Evolutionary conservation across 2,113 vertebrate species (phyloP).

Genomic region (Strigops habroptila): DNA sequence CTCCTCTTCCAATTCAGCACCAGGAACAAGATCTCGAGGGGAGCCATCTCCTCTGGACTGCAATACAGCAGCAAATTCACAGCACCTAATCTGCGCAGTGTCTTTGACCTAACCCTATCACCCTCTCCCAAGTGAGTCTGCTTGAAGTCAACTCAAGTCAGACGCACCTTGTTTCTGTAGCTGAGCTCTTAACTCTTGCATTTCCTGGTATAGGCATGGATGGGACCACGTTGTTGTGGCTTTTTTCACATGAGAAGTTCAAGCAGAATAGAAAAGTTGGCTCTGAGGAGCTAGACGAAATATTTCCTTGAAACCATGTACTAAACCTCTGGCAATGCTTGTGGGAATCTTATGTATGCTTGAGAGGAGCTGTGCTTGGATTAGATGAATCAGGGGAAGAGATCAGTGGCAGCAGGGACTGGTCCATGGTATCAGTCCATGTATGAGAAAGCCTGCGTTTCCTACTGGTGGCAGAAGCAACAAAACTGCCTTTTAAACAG

Average conservation of each 20-base stretch:
- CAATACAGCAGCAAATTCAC: too few relatives aligned
- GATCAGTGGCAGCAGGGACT: neutral
- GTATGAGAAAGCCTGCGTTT: accelerated
- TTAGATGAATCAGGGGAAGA: neutral
- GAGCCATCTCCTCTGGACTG: accelerated
- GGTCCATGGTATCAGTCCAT: accelerated
- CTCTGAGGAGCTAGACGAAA: neutral
- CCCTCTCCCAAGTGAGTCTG: neutral
- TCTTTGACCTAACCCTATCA: neutral
- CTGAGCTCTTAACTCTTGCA: neutral
- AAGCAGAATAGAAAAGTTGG: neutral
- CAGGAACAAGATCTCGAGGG: neutral
- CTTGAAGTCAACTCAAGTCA: neutral
- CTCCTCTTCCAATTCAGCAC: neutral
- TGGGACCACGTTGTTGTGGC: accelerated
- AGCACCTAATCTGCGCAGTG: accelerated
- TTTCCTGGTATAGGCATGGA: accelerated
- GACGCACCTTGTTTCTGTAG: neutral
- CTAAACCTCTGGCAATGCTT: neutral
- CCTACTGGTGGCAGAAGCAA: neutral
- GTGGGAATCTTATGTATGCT: neutral
- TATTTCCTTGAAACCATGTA: accelerated
- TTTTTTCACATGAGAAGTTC: neutral
- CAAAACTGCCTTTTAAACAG: neutral
- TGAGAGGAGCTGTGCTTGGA: neutral